Conservation (phyloP, 2,888 invertebrate species). For the Sinhomidia bicolor region DNA sequence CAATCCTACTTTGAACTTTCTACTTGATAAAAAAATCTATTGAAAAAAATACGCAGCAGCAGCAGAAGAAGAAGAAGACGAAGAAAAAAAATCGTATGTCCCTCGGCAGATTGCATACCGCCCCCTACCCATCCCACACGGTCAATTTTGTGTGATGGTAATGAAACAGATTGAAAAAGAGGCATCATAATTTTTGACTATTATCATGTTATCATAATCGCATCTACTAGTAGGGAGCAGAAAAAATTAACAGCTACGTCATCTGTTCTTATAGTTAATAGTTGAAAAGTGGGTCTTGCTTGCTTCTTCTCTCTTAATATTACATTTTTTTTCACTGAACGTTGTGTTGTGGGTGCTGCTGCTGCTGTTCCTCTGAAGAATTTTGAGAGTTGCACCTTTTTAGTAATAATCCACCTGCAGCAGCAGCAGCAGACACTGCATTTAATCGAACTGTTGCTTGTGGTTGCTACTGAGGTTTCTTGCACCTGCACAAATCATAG, state of each 20-base stretch:
- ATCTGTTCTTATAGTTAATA: background rate
- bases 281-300: background rate
- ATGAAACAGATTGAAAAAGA: slow-evolving; percentile 50
- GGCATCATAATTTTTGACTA: background rate
- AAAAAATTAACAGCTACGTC: background rate
- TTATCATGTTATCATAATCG: slow-evolving; percentile 37
- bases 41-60: too few species aligned
- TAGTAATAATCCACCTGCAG: background rate
- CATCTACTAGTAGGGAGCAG: background rate
- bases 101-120: background rate
- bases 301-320: background rate
- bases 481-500: slow-evolving; percentile 47
- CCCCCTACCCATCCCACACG: background rate
- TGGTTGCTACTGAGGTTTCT: background rate
- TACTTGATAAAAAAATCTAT: slow-evolving; percentile 52
- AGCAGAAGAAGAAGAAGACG: too few species aligned
- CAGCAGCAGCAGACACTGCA: too few species aligned
- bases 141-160: slow-evolving; percentile 25
- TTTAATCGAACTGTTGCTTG: background rate
- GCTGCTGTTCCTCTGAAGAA: too few species aligned
- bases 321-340: background rate
- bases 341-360: background rate
- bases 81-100: slow-evolving; percentile 4
- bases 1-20: slow-evolving; percentile 42
- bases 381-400: too few species aligned